Evolutionary conservation across 2,113 vertebrate genomes (phyloP).

Genomic region (Ailurus styani): DNA sequence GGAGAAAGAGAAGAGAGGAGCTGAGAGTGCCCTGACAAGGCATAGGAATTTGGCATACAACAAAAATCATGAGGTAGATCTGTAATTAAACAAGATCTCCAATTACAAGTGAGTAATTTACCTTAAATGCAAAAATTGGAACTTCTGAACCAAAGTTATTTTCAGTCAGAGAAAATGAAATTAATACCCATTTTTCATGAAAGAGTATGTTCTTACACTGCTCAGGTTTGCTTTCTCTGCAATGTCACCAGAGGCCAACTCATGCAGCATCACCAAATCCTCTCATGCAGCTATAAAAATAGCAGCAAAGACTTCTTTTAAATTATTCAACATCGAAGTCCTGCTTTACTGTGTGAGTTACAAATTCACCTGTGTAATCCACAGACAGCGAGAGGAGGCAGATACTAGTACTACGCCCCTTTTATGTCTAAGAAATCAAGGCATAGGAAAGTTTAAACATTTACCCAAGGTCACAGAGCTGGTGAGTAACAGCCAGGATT

Average conservation of each 20-base stretch:
- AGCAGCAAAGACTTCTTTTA: neutral
- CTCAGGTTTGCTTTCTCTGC: neutral
- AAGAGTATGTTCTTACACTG: neutral
- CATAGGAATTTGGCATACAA: neutral
- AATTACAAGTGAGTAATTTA: neutral
- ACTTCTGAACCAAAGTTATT: neutral
- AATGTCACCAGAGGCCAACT: neutral
- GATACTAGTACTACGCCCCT: neutral
- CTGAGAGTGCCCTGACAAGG: rapidly evolving
- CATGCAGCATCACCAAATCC: neutral
- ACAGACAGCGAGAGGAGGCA: neutral
- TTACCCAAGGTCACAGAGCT: neutral
- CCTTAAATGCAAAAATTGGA: neutral
- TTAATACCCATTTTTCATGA: neutral
- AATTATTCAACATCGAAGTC: neutral
- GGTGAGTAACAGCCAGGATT: neutral
- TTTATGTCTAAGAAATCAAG: neutral
- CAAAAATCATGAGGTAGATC: neutral
- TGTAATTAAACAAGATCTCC: neutral
- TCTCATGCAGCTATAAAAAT: neutral
- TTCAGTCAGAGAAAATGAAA: neutral
- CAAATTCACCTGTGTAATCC: neutral
- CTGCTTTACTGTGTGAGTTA: neutral
- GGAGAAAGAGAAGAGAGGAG: neutral
- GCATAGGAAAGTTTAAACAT: neutral